These are phyloP conservation scores for Pagrus major DNA, from an alignment of 2,113 vertebrate genomes.

Conservation along the genomic window DNA sequence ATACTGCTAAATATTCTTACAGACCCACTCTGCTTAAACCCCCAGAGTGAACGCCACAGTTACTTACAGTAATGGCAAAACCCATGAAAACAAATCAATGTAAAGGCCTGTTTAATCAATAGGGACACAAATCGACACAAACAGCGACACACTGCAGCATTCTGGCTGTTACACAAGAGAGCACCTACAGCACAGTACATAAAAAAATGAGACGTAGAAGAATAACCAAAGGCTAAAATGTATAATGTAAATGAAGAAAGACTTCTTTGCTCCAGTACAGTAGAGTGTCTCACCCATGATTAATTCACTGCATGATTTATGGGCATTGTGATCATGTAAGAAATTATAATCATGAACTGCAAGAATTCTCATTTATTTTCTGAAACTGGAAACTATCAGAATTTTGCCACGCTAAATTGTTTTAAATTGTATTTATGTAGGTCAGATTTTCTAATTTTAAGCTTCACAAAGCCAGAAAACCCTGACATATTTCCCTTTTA, in stretches of 20 bases:
- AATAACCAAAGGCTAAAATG: not conserved
- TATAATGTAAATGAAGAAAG: not conserved
- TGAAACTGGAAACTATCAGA: not conserved
- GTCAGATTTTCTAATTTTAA: conserved; percentile 2
- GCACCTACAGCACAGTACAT: not conserved
- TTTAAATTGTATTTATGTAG: not conserved
- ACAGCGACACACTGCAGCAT: conserved; percentile 1
- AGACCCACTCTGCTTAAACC: not conserved
- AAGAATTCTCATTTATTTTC: not conserved
- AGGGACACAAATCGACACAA: conserved; percentile 33
- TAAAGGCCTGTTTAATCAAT: conserved; percentile 25
- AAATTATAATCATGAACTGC: not conserved
- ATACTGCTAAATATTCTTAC: not conserved
- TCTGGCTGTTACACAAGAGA: not conserved
- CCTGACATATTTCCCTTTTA: conserved; percentile 10
- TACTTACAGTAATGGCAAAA: conserved; percentile 16
- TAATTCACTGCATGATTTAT: conserved; percentile 1
- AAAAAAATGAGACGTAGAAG: not conserved
- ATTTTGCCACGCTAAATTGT: not conserved
- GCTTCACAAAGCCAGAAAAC: not conserved
- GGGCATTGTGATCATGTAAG: not conserved
- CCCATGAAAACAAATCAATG: conserved; percentile 35
- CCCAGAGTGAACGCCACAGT: not conserved
- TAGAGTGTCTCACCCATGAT: not conserved
- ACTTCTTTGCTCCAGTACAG: conserved; percentile 4